Conservation (phyloP, 2,113 vertebrate genomes). For the Typhlomys cinereus region DNA sequence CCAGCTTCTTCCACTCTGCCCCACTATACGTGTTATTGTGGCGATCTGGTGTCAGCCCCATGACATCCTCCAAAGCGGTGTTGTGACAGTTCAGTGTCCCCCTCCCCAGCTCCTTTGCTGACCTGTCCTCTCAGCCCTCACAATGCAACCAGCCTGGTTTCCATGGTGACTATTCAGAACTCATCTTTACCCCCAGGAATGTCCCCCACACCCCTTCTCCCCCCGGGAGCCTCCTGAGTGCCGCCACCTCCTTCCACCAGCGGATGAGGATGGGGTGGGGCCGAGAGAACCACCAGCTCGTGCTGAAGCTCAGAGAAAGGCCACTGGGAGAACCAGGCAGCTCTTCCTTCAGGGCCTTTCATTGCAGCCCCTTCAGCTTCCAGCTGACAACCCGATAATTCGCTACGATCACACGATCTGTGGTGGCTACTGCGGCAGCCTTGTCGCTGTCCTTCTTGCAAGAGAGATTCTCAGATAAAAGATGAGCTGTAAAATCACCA, state of each 20-base stretch:
- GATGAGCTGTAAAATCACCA: conserved; percentile 70
- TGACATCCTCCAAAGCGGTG: background rate
- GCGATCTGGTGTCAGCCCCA: background rate
- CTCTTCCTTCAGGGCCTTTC: conserved; percentile 70
- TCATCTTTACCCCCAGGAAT: rapidly evolving
- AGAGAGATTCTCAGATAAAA: conserved; percentile 70
- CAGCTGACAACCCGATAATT: conserved; percentile 75
- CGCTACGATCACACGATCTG: conserved; percentile 69
- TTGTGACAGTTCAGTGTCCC: rapidly evolving
- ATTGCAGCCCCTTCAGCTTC: conserved; percentile 26
- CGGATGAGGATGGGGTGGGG: background rate
- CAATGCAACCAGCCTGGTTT: background rate
- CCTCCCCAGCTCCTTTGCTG: background rate
- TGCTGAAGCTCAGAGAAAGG: conserved; percentile 46
- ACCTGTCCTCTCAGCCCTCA: background rate
- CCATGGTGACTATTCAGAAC: background rate
- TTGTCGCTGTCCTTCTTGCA: conserved; percentile 65
- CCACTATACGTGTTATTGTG: background rate
- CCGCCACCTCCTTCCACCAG: conserved; percentile 36
- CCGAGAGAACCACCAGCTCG: conserved; percentile 43
- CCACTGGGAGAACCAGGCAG: conserved; percentile 61
- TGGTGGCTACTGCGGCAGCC: conserved; percentile 38
- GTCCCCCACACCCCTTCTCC: background rate
- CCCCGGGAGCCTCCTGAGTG: background rate
- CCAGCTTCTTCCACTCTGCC: too few species aligned